Evolutionary conservation across 2,888 invertebrate species (phyloP).

Genomic region (Drosophila neotestacea): DNA sequence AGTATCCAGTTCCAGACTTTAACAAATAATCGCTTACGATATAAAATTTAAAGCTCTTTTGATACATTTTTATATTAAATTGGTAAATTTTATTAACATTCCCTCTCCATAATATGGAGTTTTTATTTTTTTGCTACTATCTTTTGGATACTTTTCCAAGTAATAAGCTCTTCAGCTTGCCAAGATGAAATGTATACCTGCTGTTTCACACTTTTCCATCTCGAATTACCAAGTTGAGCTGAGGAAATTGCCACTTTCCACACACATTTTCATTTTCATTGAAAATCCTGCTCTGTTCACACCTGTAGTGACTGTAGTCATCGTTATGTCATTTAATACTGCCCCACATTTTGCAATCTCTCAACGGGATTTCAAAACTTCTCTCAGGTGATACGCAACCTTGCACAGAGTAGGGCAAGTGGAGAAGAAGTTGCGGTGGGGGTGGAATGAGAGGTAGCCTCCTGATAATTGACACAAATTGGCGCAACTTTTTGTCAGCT

Average conservation of each 20-base stretch:
- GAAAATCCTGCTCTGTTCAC: slow-evolving; percentile 19
- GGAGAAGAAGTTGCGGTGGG: neutral
- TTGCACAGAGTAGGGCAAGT: neutral
- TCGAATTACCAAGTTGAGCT: slow-evolving; percentile 1
- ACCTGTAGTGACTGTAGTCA: slow-evolving; percentile 35
- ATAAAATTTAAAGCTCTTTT: too few species aligned
- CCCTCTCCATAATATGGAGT: neutral
- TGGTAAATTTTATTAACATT: neutral
- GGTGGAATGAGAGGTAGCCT: slow-evolving; percentile 39
- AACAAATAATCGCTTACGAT: too few species aligned
- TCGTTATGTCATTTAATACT: slow-evolving; percentile 55
- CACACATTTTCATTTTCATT: neutral
- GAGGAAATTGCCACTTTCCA: slow-evolving; percentile 4
- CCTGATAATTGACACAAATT: slow-evolving; percentile 79
- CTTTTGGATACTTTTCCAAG: neutral
- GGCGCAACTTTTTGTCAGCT: slow-evolving; percentile 79
- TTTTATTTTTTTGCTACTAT: neutral
- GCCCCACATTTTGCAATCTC: slow-evolving; percentile 37
- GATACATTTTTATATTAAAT: neutral
- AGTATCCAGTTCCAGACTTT: too few species aligned
- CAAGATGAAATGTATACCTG: slow-evolving; percentile 5
- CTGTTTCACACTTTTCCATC: slow-evolving; percentile 3
- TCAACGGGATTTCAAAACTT: slow-evolving; percentile 52
- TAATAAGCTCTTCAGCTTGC: neutral
- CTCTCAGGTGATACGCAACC: slow-evolving; percentile 40